Percentiles rank a stretch among this genome's conserved stretches.
Evolutionary conservation across 2,888 invertebrate genomes (phyloP).

Genomic region (Cyrtodaria siliqua): DNA sequence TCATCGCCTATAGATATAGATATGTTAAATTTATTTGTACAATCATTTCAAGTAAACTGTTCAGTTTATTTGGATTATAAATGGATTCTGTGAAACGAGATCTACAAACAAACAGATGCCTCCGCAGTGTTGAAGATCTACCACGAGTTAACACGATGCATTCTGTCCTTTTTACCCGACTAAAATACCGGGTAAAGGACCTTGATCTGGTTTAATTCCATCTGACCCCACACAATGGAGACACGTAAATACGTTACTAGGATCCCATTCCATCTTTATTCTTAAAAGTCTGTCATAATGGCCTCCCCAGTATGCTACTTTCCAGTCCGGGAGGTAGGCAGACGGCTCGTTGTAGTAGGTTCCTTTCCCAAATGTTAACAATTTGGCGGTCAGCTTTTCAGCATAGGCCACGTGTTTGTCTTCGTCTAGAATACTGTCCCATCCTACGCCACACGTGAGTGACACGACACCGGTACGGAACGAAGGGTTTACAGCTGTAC

Average conservation of each 20-base stretch:
- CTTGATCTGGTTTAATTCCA: too few relatives aligned
- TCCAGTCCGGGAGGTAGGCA: constrained; percentile 67
- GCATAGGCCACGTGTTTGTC: constrained; percentile 15
- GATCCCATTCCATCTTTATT: constrained; percentile 69
- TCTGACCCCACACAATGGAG: constrained; percentile 75
- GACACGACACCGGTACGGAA: constrained; percentile 44
- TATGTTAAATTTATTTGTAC: too few relatives aligned
- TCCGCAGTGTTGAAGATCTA: too few relatives aligned
- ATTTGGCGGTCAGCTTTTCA: constrained; percentile 20
- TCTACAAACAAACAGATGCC: too few relatives aligned
- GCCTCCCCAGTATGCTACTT: constrained; percentile 70
- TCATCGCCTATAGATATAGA: too few relatives aligned
- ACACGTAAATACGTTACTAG: constrained; percentile 68
- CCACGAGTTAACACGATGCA: too few relatives aligned
- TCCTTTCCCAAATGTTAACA: constrained; percentile 59
- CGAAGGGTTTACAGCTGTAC: constrained; percentile 40
- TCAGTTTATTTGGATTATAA: too few relatives aligned
- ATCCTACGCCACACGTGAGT: constrained; percentile 47
- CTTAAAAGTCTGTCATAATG: constrained; percentile 63
- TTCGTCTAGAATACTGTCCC: constrained; percentile 20
- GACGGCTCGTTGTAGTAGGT: constrained; percentile 72
- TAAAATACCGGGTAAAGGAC: too few relatives aligned
- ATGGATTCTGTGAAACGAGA: too few relatives aligned
- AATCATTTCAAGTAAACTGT: too few relatives aligned
- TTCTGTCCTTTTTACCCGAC: too few relatives aligned